phyloP scores from a whole-genome alignment of 2,888 invertebrate genomes.

The Biston betularia region DNA sequence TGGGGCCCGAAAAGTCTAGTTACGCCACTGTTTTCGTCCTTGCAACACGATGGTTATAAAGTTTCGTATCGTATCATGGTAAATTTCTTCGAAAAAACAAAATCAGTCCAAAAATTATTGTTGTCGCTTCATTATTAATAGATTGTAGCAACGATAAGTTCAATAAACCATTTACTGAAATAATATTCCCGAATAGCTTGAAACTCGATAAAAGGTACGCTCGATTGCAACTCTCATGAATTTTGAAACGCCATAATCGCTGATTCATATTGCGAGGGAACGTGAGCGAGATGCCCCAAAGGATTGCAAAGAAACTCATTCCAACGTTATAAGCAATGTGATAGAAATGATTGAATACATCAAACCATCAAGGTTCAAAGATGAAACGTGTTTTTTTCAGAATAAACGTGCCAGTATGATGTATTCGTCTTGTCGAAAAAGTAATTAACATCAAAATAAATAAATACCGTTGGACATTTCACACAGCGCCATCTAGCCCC shows the following conservation, averaged over 20 bases:
- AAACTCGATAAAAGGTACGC: slow-evolving; percentile 29
- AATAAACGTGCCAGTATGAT: background rate
- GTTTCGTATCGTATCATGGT: no score
- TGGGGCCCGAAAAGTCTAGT: no score
- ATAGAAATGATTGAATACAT: slow-evolving; percentile 30
- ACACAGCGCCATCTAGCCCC: no score
- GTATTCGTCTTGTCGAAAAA: no score
- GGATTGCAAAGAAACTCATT: slow-evolving; percentile 31
- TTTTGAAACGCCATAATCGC: slow-evolving; percentile 33
- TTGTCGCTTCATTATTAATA: background rate
- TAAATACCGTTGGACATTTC: no score
- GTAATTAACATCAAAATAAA: no score
- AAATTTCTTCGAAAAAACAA: no score
- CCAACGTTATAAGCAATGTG: slow-evolving; percentile 18
- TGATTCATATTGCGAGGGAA: slow-evolving; percentile 34
- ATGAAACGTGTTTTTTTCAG: background rate
- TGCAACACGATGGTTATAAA: no score
- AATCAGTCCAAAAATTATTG: background rate
- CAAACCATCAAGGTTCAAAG: slow-evolving; percentile 18
- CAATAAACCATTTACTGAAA: slow-evolving; percentile 13
- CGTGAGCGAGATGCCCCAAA: slow-evolving; percentile 28
- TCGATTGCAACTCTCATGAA: slow-evolving; percentile 32
- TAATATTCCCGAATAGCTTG: slow-evolving; percentile 22
- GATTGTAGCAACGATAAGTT: background rate
- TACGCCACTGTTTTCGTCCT: no score